Evolutionary conservation across 30 jellyfish, hydroid and myxozoan genomes (phyloP), one percentile per base, ranked within the genome.

Genomic region (Cassiopea andromeda): DNA sequence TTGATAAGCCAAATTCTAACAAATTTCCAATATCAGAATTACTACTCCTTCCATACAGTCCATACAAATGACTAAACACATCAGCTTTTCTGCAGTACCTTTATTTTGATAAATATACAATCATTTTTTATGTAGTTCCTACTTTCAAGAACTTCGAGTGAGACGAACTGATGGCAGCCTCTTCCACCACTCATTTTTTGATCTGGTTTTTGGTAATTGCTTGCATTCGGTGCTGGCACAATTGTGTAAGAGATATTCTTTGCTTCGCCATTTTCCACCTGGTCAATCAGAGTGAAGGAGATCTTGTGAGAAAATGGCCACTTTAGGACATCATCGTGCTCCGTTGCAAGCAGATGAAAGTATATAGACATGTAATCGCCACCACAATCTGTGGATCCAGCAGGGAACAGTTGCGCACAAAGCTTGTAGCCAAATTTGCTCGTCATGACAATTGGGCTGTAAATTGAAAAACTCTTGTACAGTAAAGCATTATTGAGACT

Each of bases 111-210:
- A 67, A 85, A 92, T 14, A 85, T 9, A 50, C 87, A 44, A 73
- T 92, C 90, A 59, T 92, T 81, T 85, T 87, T 92, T 27, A 81
- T 77, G 77, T 92, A 92, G 45, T 80, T 92, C 48, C 95, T 92
- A 44, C 87, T 86, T 67, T 92, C 92, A 17, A 92, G 90, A 45
- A 70, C 93, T n/a, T 88, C 83, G 17, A 92, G 48, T 2, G 98
- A 74, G 68, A 82, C 79, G 73, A 92, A 92, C 45, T 81, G 86
- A 66, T 92, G 92, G 50, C 89, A 92, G 19, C 98, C 98, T 73
- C 93, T 69, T 48, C 98, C 98, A 46, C 86, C 98, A 75, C 98
- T 92, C 96, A 92, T 86, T 80, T 86, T 87, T 85, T 85, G 96
- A 54, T 60, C 48, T 12, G 98, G 98, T 80, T 87, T 85, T 70